Base-by-base conservation (phyloP, 2,113 vertebrate species). In the Salvelinus alpinus region DNA sequence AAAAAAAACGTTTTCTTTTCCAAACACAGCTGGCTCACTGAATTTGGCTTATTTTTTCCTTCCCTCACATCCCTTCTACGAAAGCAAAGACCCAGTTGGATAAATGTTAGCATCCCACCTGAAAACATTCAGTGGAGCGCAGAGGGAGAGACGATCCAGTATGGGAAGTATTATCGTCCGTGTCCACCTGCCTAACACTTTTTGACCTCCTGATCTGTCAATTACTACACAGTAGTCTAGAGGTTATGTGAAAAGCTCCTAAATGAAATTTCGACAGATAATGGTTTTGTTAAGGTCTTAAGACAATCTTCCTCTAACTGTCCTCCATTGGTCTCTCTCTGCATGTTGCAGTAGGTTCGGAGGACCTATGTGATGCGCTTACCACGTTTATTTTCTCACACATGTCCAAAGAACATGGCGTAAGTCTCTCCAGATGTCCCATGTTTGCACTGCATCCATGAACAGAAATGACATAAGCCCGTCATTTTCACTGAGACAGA, bases 21-120 rank as follows among this genome's bases (percentile, higher is more conserved):
- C 88, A 95, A 95, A 95, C 94, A 95, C 94, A 95, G 93, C 93
- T 95, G 94, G 82, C 5, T 51, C 5, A 82, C 76, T 86, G 82
- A 79, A 85, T 77, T 81, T 64, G 22, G 73, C 82, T 82, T 73
- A 77, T 85, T 86, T 74, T 44, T 44, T 83, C 7, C 29, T 34
- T 72, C 83, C 16, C 29, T 67, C 24, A 29, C 24, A 6, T 20
- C 65, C 27, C 65, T 25, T 24, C 64, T 66, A 22, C 3, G 13
- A 27, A 6, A 7, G 65, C 65, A 34, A 20, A 29, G 14, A 14
- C 16, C 29, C 24, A 25, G 27, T 13, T 44, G 65, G 65, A 67
- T 14, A 67, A 29, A 67, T 13, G 65, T 34, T 67, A 67, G 27
- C 65, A 18, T 67, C 65, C 65, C 29, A 34, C 65, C 29, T 18